These are phyloP conservation scores for Hydra vulgaris DNA, from an alignment of 30 jellyfish, hydroid and myxozoan species.

Conservation along the genomic window DNA sequence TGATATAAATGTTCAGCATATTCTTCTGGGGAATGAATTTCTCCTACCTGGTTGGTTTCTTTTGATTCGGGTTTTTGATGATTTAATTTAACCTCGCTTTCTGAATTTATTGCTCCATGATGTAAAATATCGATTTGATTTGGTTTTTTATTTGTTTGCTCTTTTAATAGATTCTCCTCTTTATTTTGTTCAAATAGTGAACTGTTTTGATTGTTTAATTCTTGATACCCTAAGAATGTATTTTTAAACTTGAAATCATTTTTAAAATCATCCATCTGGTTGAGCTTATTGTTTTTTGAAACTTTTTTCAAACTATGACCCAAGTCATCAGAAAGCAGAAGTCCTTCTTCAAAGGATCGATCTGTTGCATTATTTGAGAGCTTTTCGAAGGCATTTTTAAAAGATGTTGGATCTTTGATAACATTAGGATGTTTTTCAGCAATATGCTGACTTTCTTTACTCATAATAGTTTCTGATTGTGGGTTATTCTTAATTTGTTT, in stretches of 20 bases:
- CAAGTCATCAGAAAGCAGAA: neutral
- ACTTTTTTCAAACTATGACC: neutral
- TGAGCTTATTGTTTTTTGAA: neutral
- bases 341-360: constrained; percentile 32
- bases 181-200: neutral
- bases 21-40: neutral
- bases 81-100: too few relatives aligned
- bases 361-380: neutral
- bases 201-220: neutral
- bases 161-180: neutral
- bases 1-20: neutral
- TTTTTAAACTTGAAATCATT: too few relatives aligned
- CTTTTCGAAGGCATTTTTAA: neutral
- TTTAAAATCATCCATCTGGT: neutral
- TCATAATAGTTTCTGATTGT: too few relatives aligned
- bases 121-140: too few relatives aligned
- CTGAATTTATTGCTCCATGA: too few relatives aligned
- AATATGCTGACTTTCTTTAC: neutral
- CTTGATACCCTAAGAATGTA: neutral
- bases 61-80: neutral
- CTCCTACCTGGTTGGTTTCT: neutral
- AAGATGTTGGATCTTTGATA: neutral
- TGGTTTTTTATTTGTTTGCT: neutral
- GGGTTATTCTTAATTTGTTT: too few relatives aligned
- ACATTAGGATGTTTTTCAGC: neutral